Percentiles rank a stretch among this genome's conserved stretches.
Conservation (phyloP, 1,140 invertebrate genomes). For the Lethocerus indicus region DNA sequence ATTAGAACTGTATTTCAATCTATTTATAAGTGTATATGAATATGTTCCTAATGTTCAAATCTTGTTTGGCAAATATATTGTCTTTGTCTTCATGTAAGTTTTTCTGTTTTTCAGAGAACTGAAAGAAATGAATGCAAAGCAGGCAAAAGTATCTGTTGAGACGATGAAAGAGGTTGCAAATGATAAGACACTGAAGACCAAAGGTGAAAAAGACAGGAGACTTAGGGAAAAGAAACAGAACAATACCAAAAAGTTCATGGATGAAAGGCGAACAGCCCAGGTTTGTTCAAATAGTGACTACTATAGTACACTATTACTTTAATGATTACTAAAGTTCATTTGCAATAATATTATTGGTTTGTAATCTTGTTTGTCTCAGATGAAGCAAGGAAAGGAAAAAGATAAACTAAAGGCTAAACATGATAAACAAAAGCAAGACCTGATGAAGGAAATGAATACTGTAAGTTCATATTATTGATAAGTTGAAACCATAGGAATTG, state of each 20-base stretch:
- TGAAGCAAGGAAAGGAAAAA: conserved; percentile 84
- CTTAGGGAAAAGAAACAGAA: conserved; percentile 94
- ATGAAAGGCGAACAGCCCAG: conserved; percentile 66
- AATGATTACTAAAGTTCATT: background rate
- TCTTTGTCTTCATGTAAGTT: too few species aligned
- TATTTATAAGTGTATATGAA: too few species aligned
- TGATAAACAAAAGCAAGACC: conserved; percentile 78
- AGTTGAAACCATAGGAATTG: background rate
- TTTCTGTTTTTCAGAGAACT: conserved; percentile 51
- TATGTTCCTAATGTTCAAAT: too few species aligned
- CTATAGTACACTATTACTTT: background rate
- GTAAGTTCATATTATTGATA: conserved; percentile 35
- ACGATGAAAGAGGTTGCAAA: conserved; percentile 87
- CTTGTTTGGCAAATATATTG: too few species aligned
- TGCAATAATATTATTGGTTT: background rate
- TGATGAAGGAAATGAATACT: conserved; percentile 80
- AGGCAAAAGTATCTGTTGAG: conserved; percentile 93
- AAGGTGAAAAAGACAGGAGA: conserved; percentile 88
- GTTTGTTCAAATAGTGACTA: conserved; percentile 22
- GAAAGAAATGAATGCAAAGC: conserved; percentile 89
- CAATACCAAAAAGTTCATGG: conserved; percentile 97
- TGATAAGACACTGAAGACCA: conserved; percentile 93
- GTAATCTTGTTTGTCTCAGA: conserved; percentile 29
- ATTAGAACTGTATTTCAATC: too few species aligned
- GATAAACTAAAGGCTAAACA: conserved; percentile 86